Evolutionary conservation across 2,113 vertebrate genomes (phyloP), one percentile per base, ranked within the genome.

Genomic region (Asarcornis scutulata): DNA sequence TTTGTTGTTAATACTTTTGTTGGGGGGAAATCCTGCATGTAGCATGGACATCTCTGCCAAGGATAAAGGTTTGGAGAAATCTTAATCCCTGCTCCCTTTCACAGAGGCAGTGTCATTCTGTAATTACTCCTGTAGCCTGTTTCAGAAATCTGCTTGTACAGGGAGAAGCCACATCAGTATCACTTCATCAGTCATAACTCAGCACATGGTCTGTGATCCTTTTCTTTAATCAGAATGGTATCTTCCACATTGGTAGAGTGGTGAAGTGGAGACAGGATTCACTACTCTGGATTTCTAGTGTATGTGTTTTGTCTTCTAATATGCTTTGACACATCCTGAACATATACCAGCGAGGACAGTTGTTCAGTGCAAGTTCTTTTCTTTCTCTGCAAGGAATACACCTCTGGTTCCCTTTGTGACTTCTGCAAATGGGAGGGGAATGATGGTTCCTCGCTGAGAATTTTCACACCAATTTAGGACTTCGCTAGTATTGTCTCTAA

Each of bases 391-490:
- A 34, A 71, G 71, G 63, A 83, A 44, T n/a, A 32, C 7, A 34
- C 27, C 11, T 77, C 68, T 66, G 21, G 20, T 74, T 93, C 46
- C 14, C 36, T 88, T 50, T 77, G 21, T 73, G 69, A 32, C 44
- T 78, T 88, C 36, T 92, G 55, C 64, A 86, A 55, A 63, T 81
- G 62, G 14, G 36, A 36, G 56, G 52, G 25, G n/a, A 90, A 83
- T 11, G 46, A 36, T 77, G 22, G 29, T 53, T 81, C 23, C 67
- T 91, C 4, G 0, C 59, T 86, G 40, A 75, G 52, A 75, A 17
- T 42, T 86, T 34, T 67, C 73, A 59, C 36, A 52, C 27, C 55
- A 32, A n/a, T 60, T 74, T 90, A 74, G 59, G 31, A 52, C 34
- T 86, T 86, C 16, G 14, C 36, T 56, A 38, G 56, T 48, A 27